Evolutionary conservation across 53 echinoderm and acorn worm species (phyloP).

Genomic region (Paracentrotus lividus): DNA sequence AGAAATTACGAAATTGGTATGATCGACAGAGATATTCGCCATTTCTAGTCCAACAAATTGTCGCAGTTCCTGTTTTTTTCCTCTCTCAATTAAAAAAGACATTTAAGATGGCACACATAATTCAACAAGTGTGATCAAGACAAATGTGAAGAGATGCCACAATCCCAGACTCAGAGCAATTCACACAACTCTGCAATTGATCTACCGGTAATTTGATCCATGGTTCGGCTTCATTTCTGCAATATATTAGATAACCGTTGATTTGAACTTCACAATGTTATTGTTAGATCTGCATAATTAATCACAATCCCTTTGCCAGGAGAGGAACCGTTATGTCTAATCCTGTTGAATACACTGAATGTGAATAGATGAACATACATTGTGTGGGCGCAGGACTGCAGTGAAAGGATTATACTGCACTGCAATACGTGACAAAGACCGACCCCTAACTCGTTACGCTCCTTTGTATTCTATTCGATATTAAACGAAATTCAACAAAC

Average conservation of each 20-base stretch:
- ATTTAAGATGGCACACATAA: neutral
- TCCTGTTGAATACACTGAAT: neutral
- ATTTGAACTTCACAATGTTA: neutral
- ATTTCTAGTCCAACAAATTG: neutral
- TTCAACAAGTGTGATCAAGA: neutral
- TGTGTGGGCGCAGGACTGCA: neutral
- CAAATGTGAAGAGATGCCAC: neutral
- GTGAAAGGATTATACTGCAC: neutral
- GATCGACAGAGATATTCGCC: neutral
- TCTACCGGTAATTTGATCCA: conserved; percentile 50
- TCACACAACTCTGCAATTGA: neutral
- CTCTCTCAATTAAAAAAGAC: neutral
- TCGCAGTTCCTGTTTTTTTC: neutral
- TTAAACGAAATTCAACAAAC: conserved; percentile 43
- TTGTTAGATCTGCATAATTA: neutral
- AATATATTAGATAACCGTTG: neutral
- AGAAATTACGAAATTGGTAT: neutral
- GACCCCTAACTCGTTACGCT: conserved; percentile 20
- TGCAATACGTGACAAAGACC: neutral
- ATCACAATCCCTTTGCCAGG: neutral
- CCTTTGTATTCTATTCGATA: conserved; percentile 42
- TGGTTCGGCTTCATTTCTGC: neutral
- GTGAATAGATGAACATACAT: too few relatives aligned
- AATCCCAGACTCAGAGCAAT: too few relatives aligned
- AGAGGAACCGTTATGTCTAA: neutral